A percentile compares a stretch with the other conserved stretches of the same genome.
Conservation (phyloP, 2,113 vertebrate species). For the Amphiprion ocellaris region DNA sequence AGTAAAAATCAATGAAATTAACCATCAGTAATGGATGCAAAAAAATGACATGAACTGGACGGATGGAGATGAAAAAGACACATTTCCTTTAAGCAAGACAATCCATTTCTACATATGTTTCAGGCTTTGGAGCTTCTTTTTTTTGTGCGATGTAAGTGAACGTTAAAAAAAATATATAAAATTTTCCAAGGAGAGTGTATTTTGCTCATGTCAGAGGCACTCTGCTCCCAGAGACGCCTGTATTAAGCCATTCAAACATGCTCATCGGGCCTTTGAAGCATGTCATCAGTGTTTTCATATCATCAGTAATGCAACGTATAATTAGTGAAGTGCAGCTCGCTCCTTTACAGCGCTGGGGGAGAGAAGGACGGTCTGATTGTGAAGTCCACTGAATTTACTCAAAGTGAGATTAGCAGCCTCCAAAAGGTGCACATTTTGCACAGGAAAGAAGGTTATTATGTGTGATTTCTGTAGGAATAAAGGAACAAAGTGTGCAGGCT, state of each 20-base stretch:
- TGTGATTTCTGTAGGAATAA: too few relatives aligned
- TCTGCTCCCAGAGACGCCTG: slow-evolving; percentile 4
- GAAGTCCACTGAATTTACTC: neutral
- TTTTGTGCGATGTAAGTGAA: neutral
- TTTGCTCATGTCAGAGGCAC: slow-evolving; percentile 20
- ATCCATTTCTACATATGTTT: slow-evolving; percentile 1
- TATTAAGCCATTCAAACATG: slow-evolving; percentile 38
- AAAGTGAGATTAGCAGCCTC: slow-evolving; percentile 2
- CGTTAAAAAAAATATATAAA: too few relatives aligned
- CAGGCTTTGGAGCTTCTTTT: neutral
- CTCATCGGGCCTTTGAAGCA: slow-evolving; percentile 38
- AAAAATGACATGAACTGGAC: slow-evolving; percentile 5
- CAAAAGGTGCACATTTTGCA: neutral
- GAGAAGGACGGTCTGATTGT: slow-evolving; percentile 4
- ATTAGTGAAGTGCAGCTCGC: slow-evolving; percentile 46
- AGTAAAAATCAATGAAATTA: slow-evolving; percentile 23
- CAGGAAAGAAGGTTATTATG: neutral
- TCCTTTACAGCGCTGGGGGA: slow-evolving; percentile 4
- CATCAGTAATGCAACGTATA: slow-evolving; percentile 50
- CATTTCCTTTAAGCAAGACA: slow-evolving; percentile 15
- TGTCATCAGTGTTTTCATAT: slow-evolving; percentile 44
- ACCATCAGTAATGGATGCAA: slow-evolving; percentile 14
- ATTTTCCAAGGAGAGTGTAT: neutral
- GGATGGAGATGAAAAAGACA: slow-evolving; percentile 14
- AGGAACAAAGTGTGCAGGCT: too few relatives aligned